Conservation (phyloP, 30 jellyfish, hydroid and myxozoan species). For the Rhopilema esculentum region DNA sequence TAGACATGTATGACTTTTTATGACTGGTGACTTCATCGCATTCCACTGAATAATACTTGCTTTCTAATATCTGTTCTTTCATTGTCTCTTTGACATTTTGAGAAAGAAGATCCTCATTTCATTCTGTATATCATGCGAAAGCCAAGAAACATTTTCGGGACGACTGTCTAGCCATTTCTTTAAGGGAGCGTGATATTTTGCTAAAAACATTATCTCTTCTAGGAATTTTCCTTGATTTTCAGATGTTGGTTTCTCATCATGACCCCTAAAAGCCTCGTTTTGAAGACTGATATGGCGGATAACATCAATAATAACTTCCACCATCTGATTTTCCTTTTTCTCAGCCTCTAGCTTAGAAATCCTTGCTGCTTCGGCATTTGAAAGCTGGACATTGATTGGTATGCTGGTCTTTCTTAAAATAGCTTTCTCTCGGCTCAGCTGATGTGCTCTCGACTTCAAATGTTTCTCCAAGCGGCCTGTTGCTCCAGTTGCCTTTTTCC, state of each 20-base stretch:
- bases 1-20: slow-evolving; percentile 37
- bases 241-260: slow-evolving; percentile 37
- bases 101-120: slow-evolving; percentile 30
- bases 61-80: slow-evolving; percentile 18
- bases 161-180: slow-evolving; percentile 37
- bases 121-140: slow-evolving; percentile 12
- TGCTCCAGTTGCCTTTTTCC: slow-evolving; percentile 59
- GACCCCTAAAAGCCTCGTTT: slow-evolving; percentile 57
- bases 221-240: slow-evolving; percentile 39
- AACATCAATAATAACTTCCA: slow-evolving; percentile 68
- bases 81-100: slow-evolving; percentile 3
- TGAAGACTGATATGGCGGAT: slow-evolving; percentile 49
- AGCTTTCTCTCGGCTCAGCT: slow-evolving; percentile 39
- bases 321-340: slow-evolving; percentile 43
- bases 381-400: slow-evolving; percentile 37
- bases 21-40: slow-evolving; percentile 62
- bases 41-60: slow-evolving; percentile 32
- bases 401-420: slow-evolving; percentile 26
- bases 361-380: slow-evolving; percentile 52
- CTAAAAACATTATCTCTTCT: slow-evolving; percentile 43
- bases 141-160: slow-evolving; percentile 50
- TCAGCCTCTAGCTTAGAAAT: slow-evolving; percentile 9
- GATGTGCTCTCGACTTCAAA: slow-evolving; percentile 26
- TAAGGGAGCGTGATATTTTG: slow-evolving; percentile 44
- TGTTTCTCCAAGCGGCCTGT: slow-evolving; percentile 38